Conservation (phyloP, 2,113 vertebrate genomes). For the Podiceps cristatus region DNA sequence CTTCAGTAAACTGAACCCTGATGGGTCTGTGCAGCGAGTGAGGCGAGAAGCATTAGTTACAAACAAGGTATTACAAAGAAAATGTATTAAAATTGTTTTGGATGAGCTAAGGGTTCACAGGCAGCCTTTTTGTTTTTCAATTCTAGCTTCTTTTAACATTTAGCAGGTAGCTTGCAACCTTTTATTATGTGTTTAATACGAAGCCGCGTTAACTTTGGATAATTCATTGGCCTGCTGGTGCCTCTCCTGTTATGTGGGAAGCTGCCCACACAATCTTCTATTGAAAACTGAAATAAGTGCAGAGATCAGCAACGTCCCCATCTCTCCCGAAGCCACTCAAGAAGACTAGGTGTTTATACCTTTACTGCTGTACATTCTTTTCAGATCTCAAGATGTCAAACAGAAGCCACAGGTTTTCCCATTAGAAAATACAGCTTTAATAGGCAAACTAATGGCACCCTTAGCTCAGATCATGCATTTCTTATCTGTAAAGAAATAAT, state of each 20-base stretch:
- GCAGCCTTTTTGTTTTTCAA: not conserved
- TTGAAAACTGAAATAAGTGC: not conserved
- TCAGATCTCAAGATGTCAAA: not conserved
- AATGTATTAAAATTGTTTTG: not conserved
- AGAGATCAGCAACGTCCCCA: not conserved
- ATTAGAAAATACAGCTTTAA: not conserved
- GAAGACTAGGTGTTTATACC: not conserved
- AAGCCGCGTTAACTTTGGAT: not conserved
- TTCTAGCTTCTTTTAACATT: not conserved
- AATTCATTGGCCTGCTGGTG: not conserved
- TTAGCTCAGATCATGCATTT: not conserved
- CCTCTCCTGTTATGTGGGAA: not conserved
- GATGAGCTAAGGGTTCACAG: not conserved
- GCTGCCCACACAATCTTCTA: not conserved
- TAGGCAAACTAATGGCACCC: not conserved
- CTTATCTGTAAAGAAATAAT: not conserved
- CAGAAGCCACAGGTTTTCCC: not conserved
- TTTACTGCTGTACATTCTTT: not conserved
- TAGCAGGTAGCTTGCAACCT: not conserved
- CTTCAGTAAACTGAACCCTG: not conserved
- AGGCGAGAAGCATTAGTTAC: not conserved
- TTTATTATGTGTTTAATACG: not conserved
- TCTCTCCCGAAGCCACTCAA: not conserved
- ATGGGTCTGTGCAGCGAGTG: not conserved
- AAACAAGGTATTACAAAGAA: not conserved